These are phyloP conservation scores for Cydia amplana DNA, from an alignment of 1,140 invertebrate species.

Conservation along the genomic window DNA sequence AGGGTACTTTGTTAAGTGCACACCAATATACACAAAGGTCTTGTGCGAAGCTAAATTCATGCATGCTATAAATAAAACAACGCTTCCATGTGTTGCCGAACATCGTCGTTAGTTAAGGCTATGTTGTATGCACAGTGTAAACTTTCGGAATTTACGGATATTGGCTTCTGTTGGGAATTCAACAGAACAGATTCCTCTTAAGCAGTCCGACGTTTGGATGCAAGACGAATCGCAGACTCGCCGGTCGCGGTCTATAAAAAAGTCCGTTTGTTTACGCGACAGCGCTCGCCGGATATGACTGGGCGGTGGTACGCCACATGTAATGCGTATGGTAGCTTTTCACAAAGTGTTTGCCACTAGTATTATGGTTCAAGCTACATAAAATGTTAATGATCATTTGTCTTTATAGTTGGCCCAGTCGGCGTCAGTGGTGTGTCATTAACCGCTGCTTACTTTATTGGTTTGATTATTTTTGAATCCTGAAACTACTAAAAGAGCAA, in stretches of 20 bases:
- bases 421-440: neutral
- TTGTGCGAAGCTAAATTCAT: conserved; percentile 31
- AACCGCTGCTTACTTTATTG: neutral
- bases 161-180: conserved; percentile 4
- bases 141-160: conserved; percentile 1
- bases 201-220: conserved; percentile 50
- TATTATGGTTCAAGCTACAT: conserved; percentile 18
- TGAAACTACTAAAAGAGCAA: too few relatives aligned
- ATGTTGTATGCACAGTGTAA: conserved; percentile 21
- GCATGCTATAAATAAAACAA: conserved; percentile 26
- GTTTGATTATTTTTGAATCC: neutral
- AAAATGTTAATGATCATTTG: conserved; percentile 29
- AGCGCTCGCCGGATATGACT: conserved; percentile 59
- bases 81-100: conserved; percentile 29
- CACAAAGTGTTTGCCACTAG: conserved; percentile 30
- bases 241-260: conserved; percentile 63
- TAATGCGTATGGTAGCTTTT: conserved; percentile 55
- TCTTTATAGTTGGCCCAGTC: conserved; percentile 16
- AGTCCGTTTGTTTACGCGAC: conserved; percentile 67
- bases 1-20: neutral
- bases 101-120: conserved; percentile 26
- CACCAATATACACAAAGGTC: conserved; percentile 16
- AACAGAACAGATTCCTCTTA: conserved; percentile 32
- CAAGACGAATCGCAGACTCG: conserved; percentile 58
- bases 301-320: conserved; percentile 59